Base-by-base conservation (phyloP, 2,113 vertebrate genomes). In the Gallinago media region DNA sequence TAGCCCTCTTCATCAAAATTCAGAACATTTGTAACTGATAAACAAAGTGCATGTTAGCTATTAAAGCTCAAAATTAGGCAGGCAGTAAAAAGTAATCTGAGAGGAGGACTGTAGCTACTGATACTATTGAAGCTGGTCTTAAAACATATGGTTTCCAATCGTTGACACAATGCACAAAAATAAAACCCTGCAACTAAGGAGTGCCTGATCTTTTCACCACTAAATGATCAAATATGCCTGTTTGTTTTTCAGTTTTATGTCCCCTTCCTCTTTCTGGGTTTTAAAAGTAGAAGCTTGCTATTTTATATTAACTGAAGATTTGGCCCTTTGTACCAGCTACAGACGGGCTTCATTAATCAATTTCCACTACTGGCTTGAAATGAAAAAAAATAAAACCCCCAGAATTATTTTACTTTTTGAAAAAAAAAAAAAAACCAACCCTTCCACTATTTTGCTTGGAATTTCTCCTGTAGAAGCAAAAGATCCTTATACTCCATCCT, bases 21-120 rank as follows among this genome's bases (percentile, higher is more conserved):
- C 93, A 81, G 89, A 96, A 97, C 93, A 95, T 97, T 97, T 95
- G 96, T 94, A 95, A 96, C 85, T 96, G 95, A 98, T 96, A 97
- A 97, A 96, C 97, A 97, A 97, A 98, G 81, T 92, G 94, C 96
- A 97, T 96, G 96, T 95, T 95, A 96, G 93, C 92, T 92, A 96
- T 97, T 97, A 97, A 93, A 96, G 83, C 88, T 88, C 96, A 96
- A 83, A 96, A 96, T 94, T 94, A 96, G 96, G 89, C 88, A 92
- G 92, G 95, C 92, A 96, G 97, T 97, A 97, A 96, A 96, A 96
- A 96, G 94, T 95, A 97, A 97, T 94, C 85, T 71, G 96, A 97
- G 96, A 97, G 94, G 95, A 97, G 76, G 85, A 94, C 92, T 91
- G 91, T 76, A 96, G 94, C 94, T 97, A 97, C 96, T 95, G 97